Percentiles rank a stretch among this genome's conserved stretches.
Evolutionary conservation across 2,113 vertebrate species (phyloP).

Genomic region (Lamprotornis superbus): DNA sequence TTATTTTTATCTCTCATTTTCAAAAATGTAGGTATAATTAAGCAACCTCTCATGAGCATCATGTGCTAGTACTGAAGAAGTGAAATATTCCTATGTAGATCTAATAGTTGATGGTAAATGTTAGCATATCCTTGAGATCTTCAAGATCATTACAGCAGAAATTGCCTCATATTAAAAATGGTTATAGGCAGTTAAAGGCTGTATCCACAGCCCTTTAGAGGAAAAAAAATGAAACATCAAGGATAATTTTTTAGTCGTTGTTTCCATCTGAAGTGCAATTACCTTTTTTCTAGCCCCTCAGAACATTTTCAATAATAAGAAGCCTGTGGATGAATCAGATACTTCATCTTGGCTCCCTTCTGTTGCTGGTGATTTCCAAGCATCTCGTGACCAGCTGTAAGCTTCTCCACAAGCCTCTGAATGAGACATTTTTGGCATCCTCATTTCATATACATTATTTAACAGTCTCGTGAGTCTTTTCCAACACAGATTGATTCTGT

Average conservation of each 20-base stretch:
- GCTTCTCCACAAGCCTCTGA: not conserved
- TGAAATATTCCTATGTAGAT: not conserved
- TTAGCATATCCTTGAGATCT: not conserved
- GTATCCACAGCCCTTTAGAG: not conserved
- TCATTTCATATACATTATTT: not conserved
- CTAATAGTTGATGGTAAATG: not conserved
- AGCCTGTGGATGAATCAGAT: not conserved
- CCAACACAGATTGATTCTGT: not conserved
- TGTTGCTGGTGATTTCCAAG: not conserved
- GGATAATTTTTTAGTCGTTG: not conserved
- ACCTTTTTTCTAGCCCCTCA: not conserved
- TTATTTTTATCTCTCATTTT: slow-evolving; percentile 3
- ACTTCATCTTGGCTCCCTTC: not conserved
- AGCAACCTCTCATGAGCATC: not conserved
- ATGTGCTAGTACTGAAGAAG: not conserved
- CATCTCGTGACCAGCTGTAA: not conserved
- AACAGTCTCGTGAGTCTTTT: not conserved
- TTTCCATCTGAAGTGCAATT: not conserved
- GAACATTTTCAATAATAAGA: not conserved
- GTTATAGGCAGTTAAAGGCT: not conserved
- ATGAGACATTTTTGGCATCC: not conserved
- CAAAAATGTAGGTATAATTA: slow-evolving; percentile 8
- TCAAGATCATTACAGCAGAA: not conserved
- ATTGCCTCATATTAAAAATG: slow-evolving; percentile 1
- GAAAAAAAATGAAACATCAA: not conserved